These are phyloP conservation scores for Osedax fenrisi DNA, from an alignment of 2,888 invertebrate species.

Conservation along the genomic window DNA sequence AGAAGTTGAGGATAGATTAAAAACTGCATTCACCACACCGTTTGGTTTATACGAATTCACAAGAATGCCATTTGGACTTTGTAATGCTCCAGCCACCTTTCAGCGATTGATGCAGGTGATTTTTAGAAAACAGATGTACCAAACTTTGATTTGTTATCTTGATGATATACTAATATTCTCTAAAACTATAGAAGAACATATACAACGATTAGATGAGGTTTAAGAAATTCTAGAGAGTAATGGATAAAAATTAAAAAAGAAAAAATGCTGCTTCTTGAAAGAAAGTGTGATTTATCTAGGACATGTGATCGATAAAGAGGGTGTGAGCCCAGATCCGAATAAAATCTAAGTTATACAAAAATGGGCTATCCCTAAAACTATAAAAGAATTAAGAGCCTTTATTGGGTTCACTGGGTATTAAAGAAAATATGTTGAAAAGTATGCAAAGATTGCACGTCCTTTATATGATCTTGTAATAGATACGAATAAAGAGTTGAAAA, in stretches of 20 bases:
- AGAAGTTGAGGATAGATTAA: constrained; percentile 28
- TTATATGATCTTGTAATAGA: too few relatives aligned
- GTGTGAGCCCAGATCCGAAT: constrained; percentile 19
- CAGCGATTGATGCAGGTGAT: constrained; percentile 35
- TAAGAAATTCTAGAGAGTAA: constrained; percentile 25
- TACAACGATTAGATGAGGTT: constrained; percentile 30
- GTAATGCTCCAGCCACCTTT: constrained; percentile 35
- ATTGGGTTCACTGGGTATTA: too few relatives aligned
- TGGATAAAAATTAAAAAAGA: constrained; percentile 31
- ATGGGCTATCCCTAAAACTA: background rate
- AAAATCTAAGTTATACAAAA: background rate
- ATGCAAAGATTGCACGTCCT: too few relatives aligned
- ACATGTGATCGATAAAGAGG: constrained; percentile 27
- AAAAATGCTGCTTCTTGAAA: constrained; percentile 33
- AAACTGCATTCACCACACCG: constrained; percentile 34
- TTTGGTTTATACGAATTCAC: constrained; percentile 34
- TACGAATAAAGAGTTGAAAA: too few relatives aligned
- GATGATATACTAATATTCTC: constrained; percentile 36
- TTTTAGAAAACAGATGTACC: constrained; percentile 31
- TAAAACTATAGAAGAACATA: constrained; percentile 25
- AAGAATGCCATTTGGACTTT: constrained; percentile 35
- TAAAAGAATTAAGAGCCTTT: background rate
- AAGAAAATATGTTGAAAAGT: too few relatives aligned
- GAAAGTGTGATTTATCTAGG: constrained; percentile 31
- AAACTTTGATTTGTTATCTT: constrained; percentile 33